Evolutionary conservation across 2,113 vertebrate species (phyloP).

Genomic region (Triplophysa dalaica): DNA sequence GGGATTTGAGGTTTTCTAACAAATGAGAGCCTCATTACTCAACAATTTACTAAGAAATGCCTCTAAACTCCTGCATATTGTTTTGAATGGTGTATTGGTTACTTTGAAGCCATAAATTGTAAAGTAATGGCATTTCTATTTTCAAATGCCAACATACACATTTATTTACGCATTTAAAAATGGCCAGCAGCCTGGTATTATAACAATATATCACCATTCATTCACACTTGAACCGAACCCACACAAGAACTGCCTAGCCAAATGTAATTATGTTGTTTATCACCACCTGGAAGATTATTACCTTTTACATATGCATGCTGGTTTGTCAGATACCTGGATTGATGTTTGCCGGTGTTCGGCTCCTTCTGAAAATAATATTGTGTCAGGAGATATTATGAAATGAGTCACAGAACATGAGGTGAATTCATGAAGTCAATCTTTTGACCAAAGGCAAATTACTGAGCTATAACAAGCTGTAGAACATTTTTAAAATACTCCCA

Average conservation of each 20-base stretch:
- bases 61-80: conserved; percentile 1
- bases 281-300: conserved; percentile 1
- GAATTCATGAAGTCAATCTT: too few species aligned
- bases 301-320: conserved; percentile 12
- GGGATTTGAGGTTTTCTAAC: conserved; percentile 4
- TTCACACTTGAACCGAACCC: neutral
- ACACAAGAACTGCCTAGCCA: neutral
- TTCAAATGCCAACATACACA: conserved; percentile 2
- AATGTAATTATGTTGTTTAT: conserved; percentile 12
- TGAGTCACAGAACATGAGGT: too few species aligned
- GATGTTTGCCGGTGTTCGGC: neutral
- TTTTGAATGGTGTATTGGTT: conserved; percentile 2
- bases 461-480: too few species aligned
- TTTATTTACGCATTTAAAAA: conserved; percentile 29
- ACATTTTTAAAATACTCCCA: too few species aligned
- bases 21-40: conserved; percentile 12
- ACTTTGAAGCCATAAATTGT: conserved; percentile 10
- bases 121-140: neutral
- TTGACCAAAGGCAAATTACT: too few species aligned
- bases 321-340: neutral
- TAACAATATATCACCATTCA: neutral
- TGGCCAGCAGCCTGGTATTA: neutral
- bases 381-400: neutral
- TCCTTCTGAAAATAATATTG: neutral
- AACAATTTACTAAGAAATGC: neutral